Evolutionary conservation across 2,888 invertebrate species (phyloP).

Genomic region (Polia nebulosa): DNA sequence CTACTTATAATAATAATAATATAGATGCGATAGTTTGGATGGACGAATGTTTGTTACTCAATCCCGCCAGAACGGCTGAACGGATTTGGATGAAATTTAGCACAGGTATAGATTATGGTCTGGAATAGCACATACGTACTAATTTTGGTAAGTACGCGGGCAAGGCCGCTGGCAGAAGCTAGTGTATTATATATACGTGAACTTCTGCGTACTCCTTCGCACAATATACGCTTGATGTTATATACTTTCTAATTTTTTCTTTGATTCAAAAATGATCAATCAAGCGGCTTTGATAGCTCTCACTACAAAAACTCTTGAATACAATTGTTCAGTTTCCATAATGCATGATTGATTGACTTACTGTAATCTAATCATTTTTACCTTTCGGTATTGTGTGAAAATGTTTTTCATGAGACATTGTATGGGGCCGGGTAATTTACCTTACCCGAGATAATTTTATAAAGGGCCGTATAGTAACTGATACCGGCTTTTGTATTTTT

Average conservation of each 20-base stretch:
- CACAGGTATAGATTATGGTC: too few species aligned
- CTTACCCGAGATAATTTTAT: not conserved
- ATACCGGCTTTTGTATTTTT: not conserved
- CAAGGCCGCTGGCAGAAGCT: too few species aligned
- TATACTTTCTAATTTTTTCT: conserved; percentile 9
- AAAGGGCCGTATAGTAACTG: not conserved
- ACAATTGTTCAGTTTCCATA: conserved; percentile 50
- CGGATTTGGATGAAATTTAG: too few species aligned
- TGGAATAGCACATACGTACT: too few species aligned
- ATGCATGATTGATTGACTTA: conserved; percentile 55
- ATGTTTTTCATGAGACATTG: conserved; percentile 8
- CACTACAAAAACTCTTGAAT: conserved; percentile 14
- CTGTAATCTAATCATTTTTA: conserved; percentile 26
- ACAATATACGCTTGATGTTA: not conserved
- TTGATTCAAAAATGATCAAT: conserved; percentile 37
- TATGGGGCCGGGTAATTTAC: not conserved
- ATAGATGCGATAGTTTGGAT: too few species aligned
- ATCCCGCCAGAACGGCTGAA: too few species aligned
- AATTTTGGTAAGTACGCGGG: too few species aligned
- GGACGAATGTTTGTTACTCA: too few species aligned
- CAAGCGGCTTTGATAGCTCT: conserved; percentile 17
- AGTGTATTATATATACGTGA: not conserved
- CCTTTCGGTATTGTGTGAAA: conserved; percentile 7
- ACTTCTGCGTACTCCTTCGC: not conserved
- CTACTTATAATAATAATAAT: too few species aligned